A percentile compares a stretch with the other conserved stretches of the same genome.
Evolutionary conservation across 2,113 vertebrate genomes (phyloP).

Genomic region (Zosterops pallidus): DNA sequence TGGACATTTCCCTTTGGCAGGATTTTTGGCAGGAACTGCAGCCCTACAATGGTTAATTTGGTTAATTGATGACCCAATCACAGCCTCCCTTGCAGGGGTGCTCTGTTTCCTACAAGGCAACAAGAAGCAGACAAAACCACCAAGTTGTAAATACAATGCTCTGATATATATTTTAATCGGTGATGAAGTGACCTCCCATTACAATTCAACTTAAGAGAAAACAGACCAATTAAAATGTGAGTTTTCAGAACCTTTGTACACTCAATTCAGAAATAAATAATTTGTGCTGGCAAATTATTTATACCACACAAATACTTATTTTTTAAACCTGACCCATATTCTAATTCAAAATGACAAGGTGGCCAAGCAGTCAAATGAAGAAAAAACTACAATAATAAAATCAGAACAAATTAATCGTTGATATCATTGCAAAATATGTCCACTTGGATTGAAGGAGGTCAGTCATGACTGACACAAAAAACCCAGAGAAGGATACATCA

Average conservation of each 20-base stretch:
- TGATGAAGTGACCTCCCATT: neutral
- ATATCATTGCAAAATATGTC: neutral
- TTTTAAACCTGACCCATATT: constrained; percentile 16
- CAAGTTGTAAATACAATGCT: neutral
- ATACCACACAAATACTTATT: neutral
- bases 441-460: neutral
- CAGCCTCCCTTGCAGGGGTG: neutral
- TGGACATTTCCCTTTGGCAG: neutral
- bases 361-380: neutral
- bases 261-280: neutral
- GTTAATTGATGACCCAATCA: neutral
- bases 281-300: neutral
- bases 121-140: neutral
- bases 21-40: neutral
- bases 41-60: neutral
- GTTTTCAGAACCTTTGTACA: neutral
- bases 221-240: neutral
- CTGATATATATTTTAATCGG: neutral
- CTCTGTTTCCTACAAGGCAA: neutral
- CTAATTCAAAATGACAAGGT: neutral
- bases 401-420: neutral
- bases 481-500: neutral
- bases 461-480: neutral
- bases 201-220: neutral
- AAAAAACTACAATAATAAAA: neutral